Percentiles rank a stretch among this genome's conserved stretches.
Conservation (phyloP, 2,888 invertebrate genomes). For the Sicus ferrugineus region DNA sequence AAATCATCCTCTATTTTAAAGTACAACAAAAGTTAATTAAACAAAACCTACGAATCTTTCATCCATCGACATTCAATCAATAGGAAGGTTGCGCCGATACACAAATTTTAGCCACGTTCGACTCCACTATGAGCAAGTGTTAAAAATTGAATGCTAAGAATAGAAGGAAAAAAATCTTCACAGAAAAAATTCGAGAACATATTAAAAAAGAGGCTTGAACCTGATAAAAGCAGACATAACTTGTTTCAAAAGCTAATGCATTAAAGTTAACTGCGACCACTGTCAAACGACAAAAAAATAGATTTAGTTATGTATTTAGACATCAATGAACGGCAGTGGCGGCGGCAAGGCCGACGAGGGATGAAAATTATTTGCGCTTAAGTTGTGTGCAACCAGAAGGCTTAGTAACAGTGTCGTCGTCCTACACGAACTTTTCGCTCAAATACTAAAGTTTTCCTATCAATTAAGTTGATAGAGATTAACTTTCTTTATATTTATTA, state of each 20-base stretch:
- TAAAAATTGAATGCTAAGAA: background rate
- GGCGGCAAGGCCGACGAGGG: background rate
- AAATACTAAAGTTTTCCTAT: too few species aligned
- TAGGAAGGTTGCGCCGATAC: too few species aligned
- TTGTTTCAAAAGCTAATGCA: constrained; percentile 2
- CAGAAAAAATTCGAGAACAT: background rate
- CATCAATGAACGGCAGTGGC: background rate
- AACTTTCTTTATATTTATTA: too few species aligned
- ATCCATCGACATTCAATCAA: too few species aligned
- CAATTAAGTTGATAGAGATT: too few species aligned
- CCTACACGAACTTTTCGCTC: too few species aligned
- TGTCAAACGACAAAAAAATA: background rate
- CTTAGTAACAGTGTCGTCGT: too few species aligned
- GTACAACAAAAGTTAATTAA: too few species aligned
- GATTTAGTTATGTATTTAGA: background rate
- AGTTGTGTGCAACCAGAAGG: too few species aligned
- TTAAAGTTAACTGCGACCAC: background rate
- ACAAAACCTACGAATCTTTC: too few species aligned
- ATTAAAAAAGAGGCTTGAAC: background rate
- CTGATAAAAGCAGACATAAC: constrained; percentile 1
- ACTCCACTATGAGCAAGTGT: background rate
- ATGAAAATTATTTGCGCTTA: too few species aligned
- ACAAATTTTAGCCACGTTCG: constrained; percentile 2
- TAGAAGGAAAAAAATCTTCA: background rate
- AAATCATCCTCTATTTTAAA: too few species aligned